Base-by-base conservation (phyloP, 2,888 invertebrate species). In the Syrphus vitripennis region DNA sequence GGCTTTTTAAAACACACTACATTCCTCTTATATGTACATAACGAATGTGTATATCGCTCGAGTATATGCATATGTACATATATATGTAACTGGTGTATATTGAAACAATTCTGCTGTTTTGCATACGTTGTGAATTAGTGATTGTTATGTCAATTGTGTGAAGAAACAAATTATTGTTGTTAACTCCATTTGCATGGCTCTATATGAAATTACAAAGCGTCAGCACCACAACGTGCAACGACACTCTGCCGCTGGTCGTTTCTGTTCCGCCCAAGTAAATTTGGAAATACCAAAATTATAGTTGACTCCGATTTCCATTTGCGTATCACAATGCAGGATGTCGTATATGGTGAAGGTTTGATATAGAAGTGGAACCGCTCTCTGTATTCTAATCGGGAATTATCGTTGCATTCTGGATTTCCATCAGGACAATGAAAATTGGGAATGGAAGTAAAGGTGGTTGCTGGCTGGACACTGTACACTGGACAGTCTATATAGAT, bases 161-260 rank as follows among this genome's bases (percentile, higher is more conserved):
- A 76, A 84, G 84, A 72, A 81, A 81, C 84, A 84, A 84, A 81
- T 81, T 84, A 81, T 81, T 84, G 84, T 72, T 84, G 81, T 84
- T 84, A 81, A 81, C 71, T 84, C 67, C 84, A 76, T 61, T 84
- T 67, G 71, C 59, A 84, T 67, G 14, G 50, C 50, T 50, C 34
- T 50, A 1, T 50, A 72, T 71, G 65, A 81, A 84, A 84, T 84
- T 81, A 81, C 75, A 81, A 81, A 84, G 84, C 81, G 71, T 81
- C 76, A 84, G 76, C 76, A 76, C 67, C 71, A 59, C 76, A 84
- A 78, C 31, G 72, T 48, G 59, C 57, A 74, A 57, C 79, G 50
- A 75, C 79, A 67, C 78, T 45, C 53, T 67, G 63, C 29, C 29
- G 53, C 61, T 45, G 63, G 55, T 24, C 72, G 31, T n/a, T n/a